Evolutionary conservation across 2,113 vertebrate genomes (phyloP).

Genomic region (Zeus faber): DNA sequence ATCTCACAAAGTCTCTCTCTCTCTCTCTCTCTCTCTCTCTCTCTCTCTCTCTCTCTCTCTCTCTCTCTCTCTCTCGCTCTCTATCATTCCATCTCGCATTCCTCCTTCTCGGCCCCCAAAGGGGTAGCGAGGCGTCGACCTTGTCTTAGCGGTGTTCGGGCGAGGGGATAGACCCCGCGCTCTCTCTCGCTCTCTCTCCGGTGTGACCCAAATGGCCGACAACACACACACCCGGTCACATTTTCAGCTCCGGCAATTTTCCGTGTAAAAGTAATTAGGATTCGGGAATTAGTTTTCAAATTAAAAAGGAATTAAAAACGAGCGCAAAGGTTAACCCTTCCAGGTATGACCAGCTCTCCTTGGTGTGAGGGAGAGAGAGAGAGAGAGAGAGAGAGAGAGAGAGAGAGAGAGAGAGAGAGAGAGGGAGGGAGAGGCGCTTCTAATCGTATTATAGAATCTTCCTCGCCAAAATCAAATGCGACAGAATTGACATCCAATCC

Average conservation of each 20-base stretch:
- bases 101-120: too few relatives aligned
- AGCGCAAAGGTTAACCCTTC: slow-evolving; percentile 62
- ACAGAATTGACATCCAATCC: slow-evolving; percentile 23
- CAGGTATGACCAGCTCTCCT: slow-evolving; percentile 28
- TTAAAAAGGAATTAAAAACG: slow-evolving; percentile 68
- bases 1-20: slow-evolving; percentile 16
- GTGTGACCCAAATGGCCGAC: slow-evolving; percentile 39
- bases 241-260: slow-evolving; percentile 63
- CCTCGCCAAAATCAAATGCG: slow-evolving; percentile 26
- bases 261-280: slow-evolving; percentile 66
- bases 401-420: slow-evolving; percentile 21
- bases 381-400: slow-evolving; percentile 21
- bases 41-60: not conserved
- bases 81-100: too few relatives aligned
- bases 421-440: slow-evolving; percentile 13
- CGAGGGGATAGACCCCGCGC: slow-evolving; percentile 31
- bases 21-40: slow-evolving; percentile 30
- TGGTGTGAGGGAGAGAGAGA: slow-evolving; percentile 22
- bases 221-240: slow-evolving; percentile 25
- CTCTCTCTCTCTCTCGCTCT: too few relatives aligned
- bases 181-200: slow-evolving; percentile 12
- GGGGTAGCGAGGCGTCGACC: not conserved
- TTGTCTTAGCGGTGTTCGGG: slow-evolving; percentile 36
- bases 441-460: slow-evolving; percentile 41
- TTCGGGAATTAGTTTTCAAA: slow-evolving; percentile 69